Conservation (phyloP, 2,888 invertebrate genomes). For the Epinotia bilunana region DNA sequence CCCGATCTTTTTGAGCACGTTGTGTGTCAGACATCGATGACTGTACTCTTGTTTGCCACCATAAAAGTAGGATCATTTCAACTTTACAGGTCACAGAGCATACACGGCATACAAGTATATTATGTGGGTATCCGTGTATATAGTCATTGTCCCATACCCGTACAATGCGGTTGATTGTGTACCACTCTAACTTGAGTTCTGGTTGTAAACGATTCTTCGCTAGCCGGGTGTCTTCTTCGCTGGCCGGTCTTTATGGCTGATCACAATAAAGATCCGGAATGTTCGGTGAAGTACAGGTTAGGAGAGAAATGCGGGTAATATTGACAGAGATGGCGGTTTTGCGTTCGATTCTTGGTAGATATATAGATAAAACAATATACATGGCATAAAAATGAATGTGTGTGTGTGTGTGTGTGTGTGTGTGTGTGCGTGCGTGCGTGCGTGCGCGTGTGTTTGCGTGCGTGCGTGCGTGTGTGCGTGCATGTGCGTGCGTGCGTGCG, state of each 20-base stretch:
- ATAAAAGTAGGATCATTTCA: too few species aligned
- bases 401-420: too few species aligned
- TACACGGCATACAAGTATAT: not conserved
- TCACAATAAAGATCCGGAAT: conserved; percentile 39
- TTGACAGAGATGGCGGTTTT: not conserved
- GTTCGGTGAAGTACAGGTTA: not conserved
- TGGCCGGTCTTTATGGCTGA: conserved; percentile 28
- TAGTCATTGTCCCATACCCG: conserved; percentile 1
- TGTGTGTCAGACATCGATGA: too few species aligned
- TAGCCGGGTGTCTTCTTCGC: not conserved
- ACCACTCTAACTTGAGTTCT: conserved; percentile 1
- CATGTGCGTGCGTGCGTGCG: too few species aligned
- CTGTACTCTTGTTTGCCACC: too few species aligned
- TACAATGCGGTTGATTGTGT: conserved; percentile 22
- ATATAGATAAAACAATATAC: too few species aligned
- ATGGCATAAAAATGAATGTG: too few species aligned
- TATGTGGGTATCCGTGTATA: not conserved
- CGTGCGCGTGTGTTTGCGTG: too few species aligned
- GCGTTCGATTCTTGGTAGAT: not conserved
- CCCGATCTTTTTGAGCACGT: too few species aligned
- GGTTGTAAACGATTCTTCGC: not conserved
- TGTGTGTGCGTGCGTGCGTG: too few species aligned
- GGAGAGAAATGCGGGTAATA: not conserved
- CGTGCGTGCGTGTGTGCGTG: too few species aligned
- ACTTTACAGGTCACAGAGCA: not conserved